These are phyloP conservation scores for Rhagonycha fulva DNA, from an alignment of 2,888 invertebrate genomes.

Conservation along the genomic window DNA sequence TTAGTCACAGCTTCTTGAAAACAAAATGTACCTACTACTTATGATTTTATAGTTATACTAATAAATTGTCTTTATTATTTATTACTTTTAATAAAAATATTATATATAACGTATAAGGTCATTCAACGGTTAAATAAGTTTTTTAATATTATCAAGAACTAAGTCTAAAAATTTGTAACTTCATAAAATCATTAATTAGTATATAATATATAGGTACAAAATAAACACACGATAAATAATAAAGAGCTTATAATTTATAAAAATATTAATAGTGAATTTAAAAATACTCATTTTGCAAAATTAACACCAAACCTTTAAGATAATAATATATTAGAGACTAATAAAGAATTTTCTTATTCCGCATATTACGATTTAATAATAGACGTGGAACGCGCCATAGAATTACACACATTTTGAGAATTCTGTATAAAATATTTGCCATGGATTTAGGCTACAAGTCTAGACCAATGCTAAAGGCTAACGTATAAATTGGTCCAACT, in stretches of 20 bases:
- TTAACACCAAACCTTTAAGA: neutral
- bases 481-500: slow-evolving; percentile 23
- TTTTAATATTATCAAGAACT: neutral
- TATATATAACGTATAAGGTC: neutral
- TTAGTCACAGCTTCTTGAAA: too few species aligned
- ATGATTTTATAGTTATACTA: neutral
- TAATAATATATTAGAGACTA: slow-evolving; percentile 2
- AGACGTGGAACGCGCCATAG: slow-evolving; percentile 11
- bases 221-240: neutral
- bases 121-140: too few species aligned
- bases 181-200: neutral
- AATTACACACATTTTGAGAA: slow-evolving; percentile 23
- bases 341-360: slow-evolving; percentile 15
- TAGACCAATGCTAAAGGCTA: slow-evolving; percentile 40
- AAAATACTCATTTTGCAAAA: neutral
- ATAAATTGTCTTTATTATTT: neutral
- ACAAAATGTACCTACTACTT: neutral
- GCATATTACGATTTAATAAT: slow-evolving; percentile 17
- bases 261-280: neutral
- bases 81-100: neutral
- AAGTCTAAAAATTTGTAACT: too few species aligned
- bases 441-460: slow-evolving; percentile 38
- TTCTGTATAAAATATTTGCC: slow-evolving; percentile 16
- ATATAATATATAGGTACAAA: neutral
- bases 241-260: neutral